Evolutionary conservation across 2,797 vertebrate genomes (phyloP), one percentile per base, ranked within the genome.

Genomic region (Urosaurus nigricauda): DNA sequence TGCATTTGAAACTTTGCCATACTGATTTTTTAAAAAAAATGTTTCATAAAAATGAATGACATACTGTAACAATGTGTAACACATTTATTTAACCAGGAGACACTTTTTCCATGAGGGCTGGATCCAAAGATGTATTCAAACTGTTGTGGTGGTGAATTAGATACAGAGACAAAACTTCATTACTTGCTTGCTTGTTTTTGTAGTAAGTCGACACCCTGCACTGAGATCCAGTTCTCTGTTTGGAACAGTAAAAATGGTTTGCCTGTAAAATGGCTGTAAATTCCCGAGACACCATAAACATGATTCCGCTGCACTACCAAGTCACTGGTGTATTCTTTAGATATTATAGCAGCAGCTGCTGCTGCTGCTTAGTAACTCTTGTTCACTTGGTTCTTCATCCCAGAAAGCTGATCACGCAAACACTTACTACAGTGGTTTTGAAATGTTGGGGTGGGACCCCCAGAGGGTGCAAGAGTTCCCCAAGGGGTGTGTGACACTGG

Each of bases 11-110:
- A 58, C 24, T 32, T 80, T 51, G 71, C 35, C 40, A 17, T 1
- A 47, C n/a, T 85, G 2, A 13, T 70, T 70, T n/a, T 26, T 71
- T 2, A 47, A 1, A 5, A 79, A 21, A 79, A 53, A 79, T 70
- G 56, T 12, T 53, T 68, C 56, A 85, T 82, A 40, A 71, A 80
- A 40, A 43, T 14, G 86, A 56, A n/a, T 40, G 83, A 82, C 51
- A 17, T 79, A 13, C 43, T 43, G 43, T 43, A 43, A 43, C n/a
- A 84, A n/a, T 11, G 0, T 56, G 56, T 86, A 70, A 65, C 1
- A 13, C 79, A 16, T 5, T 60, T 60, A 60, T 19, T 60, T 60
- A 19, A 60, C 19, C 58, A 14, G 3, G 13, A 19, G 16, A 53
- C 51, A 56, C 35, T 80, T 88, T 0, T 53, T 40, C 85, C 85